These are phyloP conservation scores for Lagopus muta DNA, from an alignment of 2,113 vertebrate genomes.

Conservation along the genomic window DNA sequence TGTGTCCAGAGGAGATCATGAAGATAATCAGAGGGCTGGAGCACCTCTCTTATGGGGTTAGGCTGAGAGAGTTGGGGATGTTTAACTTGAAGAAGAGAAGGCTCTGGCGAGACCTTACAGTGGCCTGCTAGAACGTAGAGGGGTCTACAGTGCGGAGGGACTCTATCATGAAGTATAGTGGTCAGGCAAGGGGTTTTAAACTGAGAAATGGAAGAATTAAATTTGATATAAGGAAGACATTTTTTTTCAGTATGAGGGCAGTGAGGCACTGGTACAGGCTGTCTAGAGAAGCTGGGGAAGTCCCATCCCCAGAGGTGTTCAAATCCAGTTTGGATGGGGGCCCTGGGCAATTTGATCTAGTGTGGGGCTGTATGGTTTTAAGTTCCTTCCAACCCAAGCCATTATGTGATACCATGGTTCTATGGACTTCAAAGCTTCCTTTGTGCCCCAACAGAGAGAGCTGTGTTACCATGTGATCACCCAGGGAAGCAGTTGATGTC, in stretches of 20 bases:
- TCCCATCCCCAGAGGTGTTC: neutral
- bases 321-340: neutral
- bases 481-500: neutral
- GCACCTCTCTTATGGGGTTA: neutral
- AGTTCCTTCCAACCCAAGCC: neutral
- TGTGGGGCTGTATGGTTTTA: neutral
- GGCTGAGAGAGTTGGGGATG: neutral
- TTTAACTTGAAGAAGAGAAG: neutral
- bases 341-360: neutral
- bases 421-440: neutral
- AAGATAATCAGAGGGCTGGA: neutral
- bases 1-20: neutral
- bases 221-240: neutral
- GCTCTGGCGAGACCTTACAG: neutral
- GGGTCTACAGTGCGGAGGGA: neutral
- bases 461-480: no score
- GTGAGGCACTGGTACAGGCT: neutral
- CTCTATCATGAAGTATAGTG: neutral
- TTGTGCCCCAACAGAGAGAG: accelerated
- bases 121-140: neutral
- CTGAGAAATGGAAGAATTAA: neutral
- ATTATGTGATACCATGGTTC: neutral
- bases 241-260: neutral
- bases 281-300: neutral
- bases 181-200: neutral